Evolutionary conservation across 1,140 invertebrate species (phyloP), one percentile per base, ranked within the genome.

Genomic region (Idris sp.): DNA sequence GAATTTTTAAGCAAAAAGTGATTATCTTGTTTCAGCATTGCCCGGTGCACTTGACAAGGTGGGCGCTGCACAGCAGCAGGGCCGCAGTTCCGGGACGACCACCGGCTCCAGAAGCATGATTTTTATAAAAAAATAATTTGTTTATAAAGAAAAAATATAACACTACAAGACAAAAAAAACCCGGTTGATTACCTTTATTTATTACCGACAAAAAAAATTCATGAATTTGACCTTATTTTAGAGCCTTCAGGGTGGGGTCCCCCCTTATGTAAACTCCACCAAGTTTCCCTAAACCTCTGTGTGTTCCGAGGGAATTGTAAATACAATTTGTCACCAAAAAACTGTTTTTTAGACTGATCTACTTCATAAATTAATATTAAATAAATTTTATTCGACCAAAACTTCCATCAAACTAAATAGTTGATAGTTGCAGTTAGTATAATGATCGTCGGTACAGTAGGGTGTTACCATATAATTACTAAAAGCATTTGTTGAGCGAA

Each of bases 141-240:
- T 36, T 40, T 40, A 22, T 40, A 40, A 11, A 40, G 14, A 40
- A 40, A 40, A 40, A 40, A 40, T 40, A 22, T 18, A 40, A 40
- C 36, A 40, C 14, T 40, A 40, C 36, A 40, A 40, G 36, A 40
- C 36, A 40, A 8, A 19, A 40, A 40, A 40, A 40, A 40, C 36
- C 36, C 36, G 14, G 14, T 40, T 40, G 36, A 40, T 40, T 40
- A 9, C 36, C 36, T 40, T 40, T 40, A 48, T 38, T 61, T 25
- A 44, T 41, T 4, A 86, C 86, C 36, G 86, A 79, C 0, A 40
- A 25, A 25, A 40, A 40, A 40, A 40, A 22, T 40, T 6, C 16
- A 40, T 40, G 36, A 86, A 88, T 2, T 90, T 89, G 30, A 89
- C 88, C 18, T 87, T 83, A 25, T 62, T 69, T 49, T 65, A 43